Base-by-base conservation (phyloP, 2,888 invertebrate genomes). In the Chrysolina haemoptera region DNA sequence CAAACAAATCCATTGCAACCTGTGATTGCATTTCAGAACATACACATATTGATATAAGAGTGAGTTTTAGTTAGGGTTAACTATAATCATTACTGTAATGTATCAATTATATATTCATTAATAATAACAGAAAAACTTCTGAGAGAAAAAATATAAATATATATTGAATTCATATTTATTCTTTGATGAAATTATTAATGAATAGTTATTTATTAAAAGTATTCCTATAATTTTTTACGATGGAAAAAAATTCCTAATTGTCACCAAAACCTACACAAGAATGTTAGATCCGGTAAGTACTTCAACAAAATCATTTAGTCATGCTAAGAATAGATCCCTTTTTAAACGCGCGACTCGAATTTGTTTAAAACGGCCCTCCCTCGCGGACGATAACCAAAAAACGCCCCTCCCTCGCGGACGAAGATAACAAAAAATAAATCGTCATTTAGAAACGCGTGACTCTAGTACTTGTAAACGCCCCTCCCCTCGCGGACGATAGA, bases 401-500 rank as follows among this genome's bases (percentile, higher is more conserved):
- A 48, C 73, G 73, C 73, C 69, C 73, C 73, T 73, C 73, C 73
- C 68, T 64, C 74, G 74, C 74, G 74, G 71, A 74, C 68, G 69
- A 73, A 59, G 27, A 59, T 59, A 50, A 66, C 40, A 14, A 43
- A 43, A 53, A 55, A 65, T 59, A 53, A 55, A 62, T 63, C 71
- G 66, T 70, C 70, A 66, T 11, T 63, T 46, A 27, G 66, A 40
- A 70, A 76, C 74, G 71, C 70, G 74, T 74, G 72, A 66, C 65
- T 69, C 74, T 74, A 74, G 48, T 71, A 66, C 62, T 74, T 53
- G n/a, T 64, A 68, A 71, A 74, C 74, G 74, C 71, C 74, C 75
- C 75, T 75, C 75, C 75, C 48, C 75, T 65, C 75, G 75, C 75
- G 75, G 71, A 75, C 68, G 65, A 75, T 65, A 66, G 71, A 75